Conservation (phyloP, 2,113 vertebrate genomes). For the Chascanopsetta lugubris region DNA sequence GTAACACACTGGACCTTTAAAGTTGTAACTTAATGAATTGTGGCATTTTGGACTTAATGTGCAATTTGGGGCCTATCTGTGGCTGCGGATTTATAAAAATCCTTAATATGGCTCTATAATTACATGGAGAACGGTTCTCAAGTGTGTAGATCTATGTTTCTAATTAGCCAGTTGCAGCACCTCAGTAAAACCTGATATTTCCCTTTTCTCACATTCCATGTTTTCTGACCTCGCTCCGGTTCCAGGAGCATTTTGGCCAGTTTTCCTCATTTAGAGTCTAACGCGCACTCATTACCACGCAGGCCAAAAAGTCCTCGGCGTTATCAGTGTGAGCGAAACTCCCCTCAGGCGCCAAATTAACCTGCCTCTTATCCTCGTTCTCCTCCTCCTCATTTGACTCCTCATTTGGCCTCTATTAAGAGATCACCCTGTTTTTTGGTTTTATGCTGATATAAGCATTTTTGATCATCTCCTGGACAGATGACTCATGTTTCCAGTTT, state of each 20-base stretch:
- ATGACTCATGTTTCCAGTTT: conserved; percentile 12
- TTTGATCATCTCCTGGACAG: conserved; percentile 44
- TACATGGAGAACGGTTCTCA: no score
- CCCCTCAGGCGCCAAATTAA: conserved; percentile 62
- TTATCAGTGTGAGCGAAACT: conserved; percentile 46
- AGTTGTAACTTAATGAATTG: no score
- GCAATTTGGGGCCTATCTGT: no score
- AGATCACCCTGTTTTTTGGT: conserved; percentile 29
- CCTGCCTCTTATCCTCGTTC: conserved; percentile 27
- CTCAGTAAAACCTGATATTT: neutral
- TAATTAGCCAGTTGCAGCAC: no score
- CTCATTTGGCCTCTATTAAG: conserved; percentile 30
- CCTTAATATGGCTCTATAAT: no score
- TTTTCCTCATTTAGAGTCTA: conserved; percentile 31
- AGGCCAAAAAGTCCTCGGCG: conserved; percentile 27
- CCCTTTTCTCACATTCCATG: neutral
- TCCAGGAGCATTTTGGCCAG: neutral
- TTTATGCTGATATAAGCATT: conserved; percentile 41
- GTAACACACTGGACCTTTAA: no score
- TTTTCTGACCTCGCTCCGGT: neutral
- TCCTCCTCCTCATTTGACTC: conserved; percentile 24
- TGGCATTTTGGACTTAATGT: no score
- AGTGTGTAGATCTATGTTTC: neutral
- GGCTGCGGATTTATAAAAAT: no score
- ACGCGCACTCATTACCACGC: conserved; percentile 26